Evolutionary conservation across 2,797 vertebrate species (phyloP).

Genomic region (Garrulus glandarius): DNA sequence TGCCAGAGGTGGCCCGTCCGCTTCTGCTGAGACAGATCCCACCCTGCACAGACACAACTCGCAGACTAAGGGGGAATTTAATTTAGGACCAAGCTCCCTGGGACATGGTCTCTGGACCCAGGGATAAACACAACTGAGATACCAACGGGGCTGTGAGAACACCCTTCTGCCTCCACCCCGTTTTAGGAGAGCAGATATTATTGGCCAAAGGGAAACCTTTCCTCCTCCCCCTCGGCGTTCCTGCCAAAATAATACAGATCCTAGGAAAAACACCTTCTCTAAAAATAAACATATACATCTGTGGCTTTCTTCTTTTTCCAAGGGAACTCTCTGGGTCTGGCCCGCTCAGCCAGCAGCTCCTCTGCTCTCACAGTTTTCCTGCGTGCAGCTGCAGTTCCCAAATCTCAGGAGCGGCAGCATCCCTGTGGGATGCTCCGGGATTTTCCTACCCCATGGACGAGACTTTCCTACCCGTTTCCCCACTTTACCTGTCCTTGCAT

Average conservation of each 20-base stretch:
- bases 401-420: not conserved
- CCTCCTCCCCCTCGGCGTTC: fast-evolving
- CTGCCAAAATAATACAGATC: not conserved
- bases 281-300: constrained; percentile 10
- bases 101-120: not conserved
- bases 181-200: not conserved
- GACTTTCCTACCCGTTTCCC: not conserved
- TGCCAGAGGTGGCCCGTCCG: fast-evolving
- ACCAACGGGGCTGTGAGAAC: not conserved
- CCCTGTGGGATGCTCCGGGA: not conserved
- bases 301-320: constrained; percentile 14
- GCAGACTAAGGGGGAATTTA: not conserved
- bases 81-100: not conserved
- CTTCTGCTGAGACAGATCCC: not conserved
- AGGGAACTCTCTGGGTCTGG: not conserved
- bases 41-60: not conserved
- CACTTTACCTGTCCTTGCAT: not conserved
- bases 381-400: not conserved
- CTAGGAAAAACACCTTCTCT: constrained; percentile 22
- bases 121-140: not conserved
- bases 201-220: not conserved
- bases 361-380: not conserved
- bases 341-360: not conserved
- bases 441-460: not conserved
- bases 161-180: not conserved